Evolutionary conservation across 2,888 invertebrate species (phyloP).

Genomic region (Monoplex corrugatus): DNA sequence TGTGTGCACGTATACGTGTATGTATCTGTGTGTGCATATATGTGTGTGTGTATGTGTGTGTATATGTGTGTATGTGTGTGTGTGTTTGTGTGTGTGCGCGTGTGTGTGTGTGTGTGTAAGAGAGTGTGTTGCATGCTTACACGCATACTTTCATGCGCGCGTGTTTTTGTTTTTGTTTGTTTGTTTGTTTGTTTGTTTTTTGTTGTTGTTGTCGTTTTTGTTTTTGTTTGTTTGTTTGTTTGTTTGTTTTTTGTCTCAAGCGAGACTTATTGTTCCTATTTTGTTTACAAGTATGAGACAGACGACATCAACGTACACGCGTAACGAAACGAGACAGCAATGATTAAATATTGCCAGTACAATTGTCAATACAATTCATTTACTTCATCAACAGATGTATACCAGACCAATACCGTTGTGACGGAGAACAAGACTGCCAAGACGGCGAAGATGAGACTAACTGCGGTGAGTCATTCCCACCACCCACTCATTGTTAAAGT

Average conservation of each 20-base stretch:
- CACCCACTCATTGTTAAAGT: too few relatives aligned
- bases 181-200: not conserved
- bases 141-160: too few relatives aligned
- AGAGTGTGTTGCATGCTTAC: too few relatives aligned
- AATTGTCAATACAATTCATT: too few relatives aligned
- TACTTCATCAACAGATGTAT: conserved; percentile 73
- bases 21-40: not conserved
- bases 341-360: too few relatives aligned
- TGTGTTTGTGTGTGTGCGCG: too few relatives aligned
- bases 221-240: not conserved
- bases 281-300: too few relatives aligned
- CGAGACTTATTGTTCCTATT: too few relatives aligned
- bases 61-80: too few relatives aligned
- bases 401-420: conserved; percentile 84
- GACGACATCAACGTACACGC: too few relatives aligned
- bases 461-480: conserved; percentile 64
- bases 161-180: not conserved
- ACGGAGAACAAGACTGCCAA: conserved; percentile 92
- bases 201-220: not conserved
- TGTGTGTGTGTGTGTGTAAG: not conserved
- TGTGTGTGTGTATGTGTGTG: not conserved
- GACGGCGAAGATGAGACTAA: conserved; percentile 82
- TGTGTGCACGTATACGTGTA: not conserved
- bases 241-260: too few relatives aligned
- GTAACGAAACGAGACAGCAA: too few relatives aligned